Conservation (phyloP, 1,140 invertebrate genomes). For the Drosophila subobscura region DNA sequence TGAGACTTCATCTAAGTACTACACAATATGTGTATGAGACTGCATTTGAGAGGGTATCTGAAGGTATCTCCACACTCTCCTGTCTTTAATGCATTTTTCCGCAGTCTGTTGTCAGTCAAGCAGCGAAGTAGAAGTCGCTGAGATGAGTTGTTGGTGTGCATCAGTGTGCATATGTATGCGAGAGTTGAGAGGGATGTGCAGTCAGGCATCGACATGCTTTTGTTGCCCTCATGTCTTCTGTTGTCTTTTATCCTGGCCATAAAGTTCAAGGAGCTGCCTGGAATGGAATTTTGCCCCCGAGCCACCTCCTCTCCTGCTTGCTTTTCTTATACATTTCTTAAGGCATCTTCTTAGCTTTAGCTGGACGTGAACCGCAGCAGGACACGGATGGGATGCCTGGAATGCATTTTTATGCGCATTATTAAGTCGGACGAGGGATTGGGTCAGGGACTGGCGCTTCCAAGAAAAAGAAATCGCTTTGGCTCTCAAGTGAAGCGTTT, state of each 20-base stretch:
- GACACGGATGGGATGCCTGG: slow-evolving; percentile 12
- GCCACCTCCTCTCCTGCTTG: not conserved
- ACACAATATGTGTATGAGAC: not conserved
- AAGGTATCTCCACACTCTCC: not conserved
- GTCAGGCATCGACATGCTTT: slow-evolving; percentile 53
- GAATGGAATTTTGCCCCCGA: slow-evolving; percentile 12
- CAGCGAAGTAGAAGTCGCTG: slow-evolving; percentile 17
- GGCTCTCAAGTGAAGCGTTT: slow-evolving; percentile 32
- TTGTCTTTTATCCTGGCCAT: slow-evolving; percentile 38
- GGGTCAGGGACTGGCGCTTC: too few species aligned
- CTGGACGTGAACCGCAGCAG: slow-evolving; percentile 9
- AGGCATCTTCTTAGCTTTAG: not conserved
- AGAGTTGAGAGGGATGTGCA: slow-evolving; percentile 28
- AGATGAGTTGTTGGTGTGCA: slow-evolving; percentile 26
- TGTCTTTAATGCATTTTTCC: slow-evolving; percentile 33
- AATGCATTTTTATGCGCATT: slow-evolving; percentile 61
- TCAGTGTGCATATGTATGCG: slow-evolving; percentile 19
- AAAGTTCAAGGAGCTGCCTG: slow-evolving; percentile 61
- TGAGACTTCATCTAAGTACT: not conserved
- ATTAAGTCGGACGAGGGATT: slow-evolving; percentile 26
- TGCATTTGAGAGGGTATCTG: not conserved
- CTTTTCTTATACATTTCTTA: slow-evolving; percentile 23
- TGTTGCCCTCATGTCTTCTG: slow-evolving; percentile 34
- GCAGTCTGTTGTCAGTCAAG: slow-evolving; percentile 35
- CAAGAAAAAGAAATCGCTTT: slow-evolving; percentile 41